Conservation (phyloP, 1,140 invertebrate species). For the Drosophila fuyamai region DNA sequence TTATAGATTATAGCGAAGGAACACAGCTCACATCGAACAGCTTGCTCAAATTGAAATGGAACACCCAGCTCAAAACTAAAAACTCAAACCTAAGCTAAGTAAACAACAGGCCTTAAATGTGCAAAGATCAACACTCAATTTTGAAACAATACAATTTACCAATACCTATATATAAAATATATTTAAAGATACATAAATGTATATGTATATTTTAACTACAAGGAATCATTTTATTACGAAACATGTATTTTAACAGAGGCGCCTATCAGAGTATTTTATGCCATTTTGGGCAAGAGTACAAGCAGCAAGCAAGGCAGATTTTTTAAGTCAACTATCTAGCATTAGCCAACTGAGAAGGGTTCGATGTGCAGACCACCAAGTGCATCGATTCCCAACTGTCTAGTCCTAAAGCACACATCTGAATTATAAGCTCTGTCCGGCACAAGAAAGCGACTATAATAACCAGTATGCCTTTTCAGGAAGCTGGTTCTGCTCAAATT, state of each 20-base stretch:
- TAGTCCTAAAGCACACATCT: conserved; percentile 58
- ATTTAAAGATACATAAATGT: conserved; percentile 31
- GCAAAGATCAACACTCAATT: conserved; percentile 78
- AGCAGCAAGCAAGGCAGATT: conserved; percentile 49
- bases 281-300: conserved; percentile 66
- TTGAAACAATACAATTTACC: conserved; percentile 58
- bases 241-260: conserved; percentile 70
- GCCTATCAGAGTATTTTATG: conserved; percentile 71
- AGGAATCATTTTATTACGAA: conserved; percentile 57
- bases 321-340: conserved; percentile 55
- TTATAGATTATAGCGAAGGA: conserved; percentile 37
- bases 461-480: background rate
- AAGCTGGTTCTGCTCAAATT: conserved; percentile 48
- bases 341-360: conserved; percentile 21
- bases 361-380: background rate
- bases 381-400: conserved; percentile 20
- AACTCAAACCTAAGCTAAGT: conserved; percentile 48
- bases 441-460: conserved; percentile 28
- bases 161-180: conserved; percentile 23
- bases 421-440: conserved; percentile 28
- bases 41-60: conserved; percentile 60
- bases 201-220: conserved; percentile 65
- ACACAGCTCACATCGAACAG: conserved; percentile 37
- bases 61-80: conserved; percentile 31
- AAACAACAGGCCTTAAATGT: conserved; percentile 80